phyloP scores from a whole-genome alignment of 1,140 invertebrate genomes.

The Drosophila elegans region DNA sequence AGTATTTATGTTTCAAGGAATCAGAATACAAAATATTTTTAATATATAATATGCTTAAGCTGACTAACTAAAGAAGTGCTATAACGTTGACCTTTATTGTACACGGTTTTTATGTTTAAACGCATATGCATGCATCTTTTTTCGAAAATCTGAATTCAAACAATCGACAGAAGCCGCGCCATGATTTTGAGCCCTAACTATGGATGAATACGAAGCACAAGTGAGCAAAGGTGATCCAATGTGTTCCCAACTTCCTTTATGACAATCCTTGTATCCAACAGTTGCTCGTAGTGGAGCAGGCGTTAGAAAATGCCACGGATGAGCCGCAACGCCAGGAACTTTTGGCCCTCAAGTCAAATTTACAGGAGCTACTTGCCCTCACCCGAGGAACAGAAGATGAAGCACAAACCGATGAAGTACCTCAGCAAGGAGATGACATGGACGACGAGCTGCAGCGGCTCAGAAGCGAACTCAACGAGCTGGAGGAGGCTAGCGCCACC shows the following conservation, averaged over 20 bases:
- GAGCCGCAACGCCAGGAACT: constrained; percentile 87
- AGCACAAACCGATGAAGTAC: background rate
- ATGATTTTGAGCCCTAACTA: constrained; percentile 14
- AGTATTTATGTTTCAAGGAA: too few species aligned
- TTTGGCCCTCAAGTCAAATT: constrained; percentile 87
- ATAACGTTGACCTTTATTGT: constrained; percentile 1
- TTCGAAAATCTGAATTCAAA: constrained; percentile 1
- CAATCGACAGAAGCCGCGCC: background rate
- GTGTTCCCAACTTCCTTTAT: background rate
- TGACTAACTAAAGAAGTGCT: background rate
- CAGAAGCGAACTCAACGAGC: constrained; percentile 85
- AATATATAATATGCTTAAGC: too few species aligned
- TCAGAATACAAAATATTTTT: too few species aligned
- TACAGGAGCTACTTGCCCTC: constrained; percentile 88
- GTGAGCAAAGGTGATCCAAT: constrained; percentile 37
- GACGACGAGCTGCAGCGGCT: constrained; percentile 90
- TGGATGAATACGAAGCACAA: constrained; percentile 74
- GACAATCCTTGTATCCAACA: constrained; percentile 71
- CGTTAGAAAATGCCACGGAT: constrained; percentile 85
- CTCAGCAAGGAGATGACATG: constrained; percentile 18
- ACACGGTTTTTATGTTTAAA: too few species aligned
- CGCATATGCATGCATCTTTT: background rate
- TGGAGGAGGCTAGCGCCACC: constrained; percentile 20
- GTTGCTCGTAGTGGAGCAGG: constrained; percentile 87
- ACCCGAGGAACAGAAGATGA: constrained; percentile 86